Conservation (phyloP, 2,888 invertebrate species). For the Drosophila fulvimacula region DNA sequence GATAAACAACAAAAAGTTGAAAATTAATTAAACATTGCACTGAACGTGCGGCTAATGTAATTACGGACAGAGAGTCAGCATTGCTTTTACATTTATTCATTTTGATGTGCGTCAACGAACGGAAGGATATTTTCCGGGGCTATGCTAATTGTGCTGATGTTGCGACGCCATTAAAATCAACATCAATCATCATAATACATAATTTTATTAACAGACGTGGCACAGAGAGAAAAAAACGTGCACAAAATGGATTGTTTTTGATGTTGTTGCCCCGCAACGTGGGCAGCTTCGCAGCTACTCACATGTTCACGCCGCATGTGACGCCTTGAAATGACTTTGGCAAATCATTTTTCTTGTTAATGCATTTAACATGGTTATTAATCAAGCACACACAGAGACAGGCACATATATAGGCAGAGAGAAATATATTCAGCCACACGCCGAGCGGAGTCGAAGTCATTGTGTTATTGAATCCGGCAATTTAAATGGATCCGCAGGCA, state of each 20-base stretch:
- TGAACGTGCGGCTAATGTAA: conserved; percentile 29
- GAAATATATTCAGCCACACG: neutral
- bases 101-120: neutral
- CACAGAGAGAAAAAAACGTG: conserved; percentile 9
- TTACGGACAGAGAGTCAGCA: neutral
- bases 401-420: conserved; percentile 8
- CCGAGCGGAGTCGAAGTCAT: conserved; percentile 45
- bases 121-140: conserved; percentile 9
- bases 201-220: conserved; percentile 49
- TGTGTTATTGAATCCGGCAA: conserved; percentile 70
- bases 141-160: conserved; percentile 54
- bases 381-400: conserved; percentile 50
- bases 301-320: conserved; percentile 59
- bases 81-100: conserved; percentile 4
- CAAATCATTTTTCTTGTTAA: conserved; percentile 70
- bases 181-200: conserved; percentile 68
- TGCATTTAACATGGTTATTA: conserved; percentile 69
- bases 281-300: conserved; percentile 24
- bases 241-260: conserved; percentile 55
- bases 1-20: conserved; percentile 14
- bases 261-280: conserved; percentile 40
- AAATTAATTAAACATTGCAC: conserved; percentile 30
- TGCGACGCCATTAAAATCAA: conserved; percentile 63
- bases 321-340: conserved; percentile 51
- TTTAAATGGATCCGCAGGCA: conserved; percentile 69